Evolutionary conservation across 1,140 invertebrate genomes (phyloP).

Genomic region (Eumaeus atala): DNA sequence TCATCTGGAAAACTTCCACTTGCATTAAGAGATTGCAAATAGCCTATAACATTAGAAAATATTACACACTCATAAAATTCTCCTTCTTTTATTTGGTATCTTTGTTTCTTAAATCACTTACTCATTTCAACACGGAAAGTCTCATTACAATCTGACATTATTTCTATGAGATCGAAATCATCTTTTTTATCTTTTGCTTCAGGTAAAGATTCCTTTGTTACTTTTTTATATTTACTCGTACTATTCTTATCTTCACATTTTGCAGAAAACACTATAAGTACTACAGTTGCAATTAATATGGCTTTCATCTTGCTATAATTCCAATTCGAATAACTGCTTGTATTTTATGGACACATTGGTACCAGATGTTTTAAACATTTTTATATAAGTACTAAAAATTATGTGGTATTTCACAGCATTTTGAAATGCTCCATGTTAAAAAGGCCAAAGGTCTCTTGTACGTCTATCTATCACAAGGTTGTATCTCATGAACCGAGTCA

Average conservation of each 20-base stretch:
- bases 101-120: constrained; percentile 25
- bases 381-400: too few species aligned
- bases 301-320: constrained; percentile 26
- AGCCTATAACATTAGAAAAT: constrained; percentile 46
- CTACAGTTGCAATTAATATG: constrained; percentile 20
- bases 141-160: constrained; percentile 53
- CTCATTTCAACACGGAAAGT: constrained; percentile 51
- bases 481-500: too few species aligned
- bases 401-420: too few species aligned
- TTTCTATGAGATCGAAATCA: constrained; percentile 30
- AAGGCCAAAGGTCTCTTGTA: too few species aligned
- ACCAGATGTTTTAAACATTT: too few species aligned
- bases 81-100: too few species aligned
- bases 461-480: too few species aligned
- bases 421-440: too few species aligned
- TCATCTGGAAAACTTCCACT: constrained; percentile 65
- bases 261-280: constrained; percentile 22
- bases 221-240: constrained; percentile 9
- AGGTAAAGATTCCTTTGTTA: neutral
- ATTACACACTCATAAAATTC: too few species aligned
- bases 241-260: constrained; percentile 23
- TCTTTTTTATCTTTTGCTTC: constrained; percentile 24
- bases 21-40: constrained; percentile 47
- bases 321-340: neutral
- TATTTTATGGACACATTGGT: too few species aligned